Evolutionary conservation across 1,140 invertebrate species (phyloP).

Genomic region (Caenorhabditis remanei): DNA sequence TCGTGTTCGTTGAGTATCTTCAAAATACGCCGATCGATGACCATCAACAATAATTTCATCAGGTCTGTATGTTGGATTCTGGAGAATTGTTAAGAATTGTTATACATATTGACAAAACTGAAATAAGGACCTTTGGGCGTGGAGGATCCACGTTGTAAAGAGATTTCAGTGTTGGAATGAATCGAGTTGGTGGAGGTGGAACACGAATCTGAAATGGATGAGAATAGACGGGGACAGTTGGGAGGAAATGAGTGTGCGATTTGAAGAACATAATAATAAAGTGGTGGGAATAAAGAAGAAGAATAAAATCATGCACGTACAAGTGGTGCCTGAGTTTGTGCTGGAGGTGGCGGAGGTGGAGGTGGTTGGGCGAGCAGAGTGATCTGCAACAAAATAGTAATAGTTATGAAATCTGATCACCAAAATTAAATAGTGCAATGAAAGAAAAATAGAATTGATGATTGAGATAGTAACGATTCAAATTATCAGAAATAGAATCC

Average conservation of each 20-base stretch:
- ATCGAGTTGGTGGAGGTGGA: constrained; percentile 58
- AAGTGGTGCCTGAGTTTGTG: constrained; percentile 54
- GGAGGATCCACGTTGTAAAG: constrained; percentile 32
- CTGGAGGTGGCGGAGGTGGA: constrained; percentile 55
- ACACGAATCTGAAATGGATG: constrained; percentile 33
- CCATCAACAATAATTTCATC: constrained; percentile 61
- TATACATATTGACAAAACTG: neutral
- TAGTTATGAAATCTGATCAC: neutral
- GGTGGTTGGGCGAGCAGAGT: constrained; percentile 55
- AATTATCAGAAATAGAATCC: neutral
- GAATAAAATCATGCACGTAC: constrained; percentile 9
- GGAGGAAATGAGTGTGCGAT: neutral
- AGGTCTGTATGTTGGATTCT: constrained; percentile 41
- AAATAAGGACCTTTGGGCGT: constrained; percentile 19
- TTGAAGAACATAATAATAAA: constrained; percentile 14
- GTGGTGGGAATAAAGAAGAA: neutral
- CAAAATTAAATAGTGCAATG: neutral
- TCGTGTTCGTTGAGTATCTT: constrained; percentile 56
- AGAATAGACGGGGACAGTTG: neutral
- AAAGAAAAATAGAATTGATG: neutral
- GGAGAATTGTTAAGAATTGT: constrained; percentile 9
- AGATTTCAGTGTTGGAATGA: constrained; percentile 49
- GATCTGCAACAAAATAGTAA: constrained; percentile 25
- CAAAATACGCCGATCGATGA: constrained; percentile 26
- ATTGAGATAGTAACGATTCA: neutral